Base-by-base conservation (phyloP, 2,888 invertebrate genomes). In the Drosophila pegasa region DNA sequence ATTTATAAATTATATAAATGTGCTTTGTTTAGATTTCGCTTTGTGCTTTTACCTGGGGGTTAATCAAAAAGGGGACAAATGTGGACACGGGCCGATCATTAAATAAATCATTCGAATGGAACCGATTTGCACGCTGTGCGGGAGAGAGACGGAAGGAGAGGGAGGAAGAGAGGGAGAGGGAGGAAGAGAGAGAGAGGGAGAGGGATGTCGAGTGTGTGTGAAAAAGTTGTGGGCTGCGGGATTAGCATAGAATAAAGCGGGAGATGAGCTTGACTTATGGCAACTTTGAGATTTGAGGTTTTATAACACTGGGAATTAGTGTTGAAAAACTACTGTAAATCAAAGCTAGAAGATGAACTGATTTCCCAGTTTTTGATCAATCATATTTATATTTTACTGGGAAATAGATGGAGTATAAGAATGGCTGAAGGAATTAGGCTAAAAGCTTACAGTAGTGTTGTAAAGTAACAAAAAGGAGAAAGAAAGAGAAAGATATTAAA, bases 31-130 rank as follows among this genome's bases (percentile, higher is more conserved):
- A 37, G 45, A n/a, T 38, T 45, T 52, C 33, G 29, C 4, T 50
- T 33, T 43, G 25, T 45, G 25, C 43, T 27, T 16, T 45, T 45
- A 27, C 27, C 47, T 22, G 35, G 37, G 14, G n/a, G 61, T 16
- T 41, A 68, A 54, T 61, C 60, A 55, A 45, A 45, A 45, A 18
- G 54, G 54, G 48, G 71, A 70, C 60, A 70, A 69, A 35, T 72
- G 45, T 16, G 31, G 16, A 27, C 20, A 37, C 29, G 45, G 47
- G 5, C 18, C 33, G 66, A 58, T 65, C 65, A 61, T 81, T 76
- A 86, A 52, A 59, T 35, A 52, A 67, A 25, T 71, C 80, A 80
- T 64, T 87, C 84, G 52, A 37, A 57, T 77, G 84, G 87, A 81
- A 87, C 63, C 41, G 57, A 63, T 62, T 62, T 62, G 40, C 65